A percentile compares a stretch with the other conserved stretches of the same genome.
phyloP scores from a whole-genome alignment of 2,797 vertebrate genomes.

The Alectoris magna region DNA sequence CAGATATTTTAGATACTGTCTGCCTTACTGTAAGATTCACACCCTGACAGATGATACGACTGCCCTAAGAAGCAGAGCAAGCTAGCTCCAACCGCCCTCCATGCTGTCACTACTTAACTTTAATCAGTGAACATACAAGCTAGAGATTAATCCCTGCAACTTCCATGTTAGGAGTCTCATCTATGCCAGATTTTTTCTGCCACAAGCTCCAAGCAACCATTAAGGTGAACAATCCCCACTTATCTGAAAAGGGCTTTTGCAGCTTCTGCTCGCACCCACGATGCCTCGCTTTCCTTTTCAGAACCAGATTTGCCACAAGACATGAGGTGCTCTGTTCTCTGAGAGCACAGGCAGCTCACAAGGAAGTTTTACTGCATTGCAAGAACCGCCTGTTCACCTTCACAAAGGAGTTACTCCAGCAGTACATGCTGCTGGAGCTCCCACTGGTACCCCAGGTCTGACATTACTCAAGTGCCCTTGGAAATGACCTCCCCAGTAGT shows the following conservation, averaged over 20 bases:
- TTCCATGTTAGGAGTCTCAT: not conserved
- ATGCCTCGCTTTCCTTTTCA: not conserved
- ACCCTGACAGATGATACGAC: not conserved
- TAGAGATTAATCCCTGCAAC: slow-evolving; percentile 51
- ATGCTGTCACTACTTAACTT: not conserved
- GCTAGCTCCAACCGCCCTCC: not conserved
- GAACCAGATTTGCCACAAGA: not conserved
- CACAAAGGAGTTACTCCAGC: not conserved
- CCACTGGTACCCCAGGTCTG: not conserved
- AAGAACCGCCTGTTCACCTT: not conserved
- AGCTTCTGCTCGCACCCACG: not conserved
- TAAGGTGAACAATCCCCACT: not conserved
- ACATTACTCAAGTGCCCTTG: not conserved
- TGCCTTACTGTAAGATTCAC: not conserved
- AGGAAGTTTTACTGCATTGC: not conserved
- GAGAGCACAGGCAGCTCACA: not conserved
- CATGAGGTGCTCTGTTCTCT: not conserved
- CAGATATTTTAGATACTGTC: not conserved
- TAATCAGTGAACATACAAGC: not conserved
- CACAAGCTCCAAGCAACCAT: not conserved
- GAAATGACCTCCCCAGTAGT: not conserved
- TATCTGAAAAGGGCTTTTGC: not conserved
- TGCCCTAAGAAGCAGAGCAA: not conserved
- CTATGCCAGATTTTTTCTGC: not conserved
- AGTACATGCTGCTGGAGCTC: not conserved